Evolutionary conservation across 2,888 invertebrate species (phyloP).

Genomic region (Portevinia maculata): DNA sequence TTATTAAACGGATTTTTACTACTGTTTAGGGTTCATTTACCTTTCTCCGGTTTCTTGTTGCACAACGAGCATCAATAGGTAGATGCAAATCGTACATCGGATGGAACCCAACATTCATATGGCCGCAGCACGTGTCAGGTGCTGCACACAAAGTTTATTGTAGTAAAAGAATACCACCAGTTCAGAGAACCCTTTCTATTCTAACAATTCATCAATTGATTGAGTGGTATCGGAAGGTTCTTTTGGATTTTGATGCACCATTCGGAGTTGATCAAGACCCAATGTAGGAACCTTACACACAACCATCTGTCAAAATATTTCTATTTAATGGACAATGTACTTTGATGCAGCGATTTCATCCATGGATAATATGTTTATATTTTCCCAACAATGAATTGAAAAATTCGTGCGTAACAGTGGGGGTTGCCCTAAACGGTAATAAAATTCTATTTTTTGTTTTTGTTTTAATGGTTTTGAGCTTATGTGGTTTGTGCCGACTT

Average conservation of each 20-base stretch:
- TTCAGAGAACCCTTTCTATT: conserved; percentile 11
- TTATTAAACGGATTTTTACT: conserved; percentile 10
- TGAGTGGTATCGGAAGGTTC: not conserved
- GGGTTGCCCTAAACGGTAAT: conserved; percentile 4
- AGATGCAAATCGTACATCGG: conserved; percentile 5
- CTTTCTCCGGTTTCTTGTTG: not conserved
- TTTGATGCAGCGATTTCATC: conserved; percentile 11
- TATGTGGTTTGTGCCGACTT: conserved; percentile 8
- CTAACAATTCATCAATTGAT: not conserved
- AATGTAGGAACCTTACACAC: not conserved
- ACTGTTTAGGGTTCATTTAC: conserved; percentile 36
- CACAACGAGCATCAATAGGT: not conserved
- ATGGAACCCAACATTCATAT: not conserved
- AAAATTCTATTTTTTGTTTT: conserved; percentile 1
- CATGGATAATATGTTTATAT: not conserved
- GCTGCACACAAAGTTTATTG: conserved; percentile 5
- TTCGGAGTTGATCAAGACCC: conserved; percentile 1
- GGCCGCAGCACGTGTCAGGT: conserved; percentile 32
- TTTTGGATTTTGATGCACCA: not conserved
- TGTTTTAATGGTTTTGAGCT: not conserved
- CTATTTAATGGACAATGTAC: conserved; percentile 1
- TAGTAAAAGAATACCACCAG: conserved; percentile 10
- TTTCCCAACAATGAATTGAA: conserved; percentile 8
- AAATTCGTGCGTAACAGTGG: conserved; percentile 18
- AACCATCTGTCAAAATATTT: conserved; percentile 58